Evolutionary conservation across 1,140 invertebrate species (phyloP), one percentile per base, ranked within the genome.

Genomic region (Probaryconus sp.): DNA sequence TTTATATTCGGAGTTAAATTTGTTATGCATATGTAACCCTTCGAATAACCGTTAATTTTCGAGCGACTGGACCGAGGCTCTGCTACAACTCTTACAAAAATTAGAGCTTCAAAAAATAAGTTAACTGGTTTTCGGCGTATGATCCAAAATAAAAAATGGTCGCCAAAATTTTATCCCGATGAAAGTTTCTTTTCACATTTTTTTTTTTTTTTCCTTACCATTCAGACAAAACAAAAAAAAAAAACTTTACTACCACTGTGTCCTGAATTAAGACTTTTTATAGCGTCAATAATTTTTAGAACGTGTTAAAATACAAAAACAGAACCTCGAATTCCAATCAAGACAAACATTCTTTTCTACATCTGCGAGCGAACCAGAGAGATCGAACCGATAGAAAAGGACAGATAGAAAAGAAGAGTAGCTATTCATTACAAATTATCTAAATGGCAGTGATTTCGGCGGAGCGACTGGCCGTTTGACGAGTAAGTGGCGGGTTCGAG

Each of bases 391-490:
- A 50, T n/a, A n/a, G n/a, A n/a, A n/a, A n/a, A n/a, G n/a, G 51
- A 11, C 47, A 67, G 63, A 72, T 55, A 68, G 77, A 72, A 72
- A 79, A 74, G 73, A 74, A 77, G 79, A 78, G 83, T 86, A 84
- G 81, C 87, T 88, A 88, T 87, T 87, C 85, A 88, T 88, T 88
- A 87, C 85, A 87, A 88, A 88, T 88, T 88, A 88, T 87, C 86
- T 86, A 87, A 88, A 88, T 88, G 84, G 84, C 85, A 86, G 87
- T 88, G 86, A 88, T 88, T 88, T 87, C 69, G 83, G 82, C 80
- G 79, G 79, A 83, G 82, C 83, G 83, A 81, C 85, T 85, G 83
- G 82, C 82, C 82, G 83, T 85, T 87, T 88, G 86, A 88, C 85
- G 85, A 86, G 80, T 88, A 88, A 88, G 87, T 87, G 87, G 85